These are phyloP conservation scores for Drosophila miranda DNA, from an alignment of 1,140 invertebrate species.

Conservation along the genomic window DNA sequence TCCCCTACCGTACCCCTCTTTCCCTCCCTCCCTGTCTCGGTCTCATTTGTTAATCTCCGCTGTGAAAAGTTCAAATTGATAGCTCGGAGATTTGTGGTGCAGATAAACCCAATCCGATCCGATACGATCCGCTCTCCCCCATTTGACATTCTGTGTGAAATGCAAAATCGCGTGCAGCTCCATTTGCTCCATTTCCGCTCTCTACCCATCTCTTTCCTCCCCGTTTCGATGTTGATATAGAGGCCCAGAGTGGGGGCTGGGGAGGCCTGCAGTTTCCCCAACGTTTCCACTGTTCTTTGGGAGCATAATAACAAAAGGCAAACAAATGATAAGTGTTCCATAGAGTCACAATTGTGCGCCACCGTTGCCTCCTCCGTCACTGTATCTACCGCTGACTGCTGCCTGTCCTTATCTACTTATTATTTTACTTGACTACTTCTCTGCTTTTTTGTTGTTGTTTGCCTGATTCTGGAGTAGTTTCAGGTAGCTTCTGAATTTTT, in stretches of 20 bases:
- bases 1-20: not conserved
- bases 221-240: conserved; percentile 4
- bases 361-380: conserved; percentile 29
- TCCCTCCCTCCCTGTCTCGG: not conserved
- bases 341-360: conserved; percentile 69
- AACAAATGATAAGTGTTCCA: conserved; percentile 76
- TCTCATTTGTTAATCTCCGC: conserved; percentile 64
- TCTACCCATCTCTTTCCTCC: not conserved
- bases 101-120: conserved; percentile 53
- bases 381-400: conserved; percentile 43
- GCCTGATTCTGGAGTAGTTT: conserved; percentile 42
- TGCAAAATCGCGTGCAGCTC: conserved; percentile 70
- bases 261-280: not conserved
- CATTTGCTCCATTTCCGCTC: conserved; percentile 55
- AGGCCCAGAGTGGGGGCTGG: conserved; percentile 1
- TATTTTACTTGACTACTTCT: conserved; percentile 11
- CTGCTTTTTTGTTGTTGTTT: conserved; percentile 26
- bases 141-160: conserved; percentile 58
- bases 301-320: conserved; percentile 79
- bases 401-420: conserved; percentile 28
- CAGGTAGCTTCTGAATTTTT: conserved; percentile 80
- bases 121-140: not conserved
- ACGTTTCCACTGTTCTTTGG: conserved; percentile 65
- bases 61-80: conserved; percentile 77
- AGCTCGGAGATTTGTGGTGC: conserved; percentile 65